These are phyloP conservation scores for Onychorhynchus coronatus DNA, from an alignment of 2,113 vertebrate species.

Conservation along the genomic window DNA sequence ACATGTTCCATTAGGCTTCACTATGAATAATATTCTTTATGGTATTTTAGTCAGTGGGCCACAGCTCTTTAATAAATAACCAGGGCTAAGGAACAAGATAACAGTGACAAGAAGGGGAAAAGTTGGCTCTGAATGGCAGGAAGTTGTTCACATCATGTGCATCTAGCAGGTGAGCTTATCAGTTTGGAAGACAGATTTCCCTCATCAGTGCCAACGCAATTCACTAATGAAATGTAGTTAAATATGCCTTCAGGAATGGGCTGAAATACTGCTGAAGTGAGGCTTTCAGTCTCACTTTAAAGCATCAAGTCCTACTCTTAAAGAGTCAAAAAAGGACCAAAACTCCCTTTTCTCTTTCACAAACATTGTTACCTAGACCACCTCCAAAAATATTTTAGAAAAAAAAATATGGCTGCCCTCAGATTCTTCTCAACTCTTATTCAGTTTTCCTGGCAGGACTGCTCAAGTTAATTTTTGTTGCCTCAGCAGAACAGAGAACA, in stretches of 20 bases:
- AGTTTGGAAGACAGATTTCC: not conserved
- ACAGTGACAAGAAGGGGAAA: not conserved
- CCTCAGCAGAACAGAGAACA: not conserved
- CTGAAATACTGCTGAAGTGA: not conserved
- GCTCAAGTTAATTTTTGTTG: not conserved
- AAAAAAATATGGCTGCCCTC: not conserved
- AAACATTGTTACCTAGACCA: not conserved
- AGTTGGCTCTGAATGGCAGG: not conserved
- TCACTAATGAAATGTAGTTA: not conserved
- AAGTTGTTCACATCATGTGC: not conserved
- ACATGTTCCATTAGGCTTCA: not conserved
- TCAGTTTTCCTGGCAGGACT: not conserved
- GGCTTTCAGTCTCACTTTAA: not conserved
- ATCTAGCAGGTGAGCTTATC: not conserved
- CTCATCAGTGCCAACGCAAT: not conserved
- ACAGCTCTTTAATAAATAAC: not conserved
- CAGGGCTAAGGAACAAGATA: not conserved
- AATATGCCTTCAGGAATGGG: not conserved
- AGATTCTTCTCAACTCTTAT: not conserved
- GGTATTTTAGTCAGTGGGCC: not conserved
- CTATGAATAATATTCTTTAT: not conserved
- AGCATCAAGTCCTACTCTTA: not conserved
- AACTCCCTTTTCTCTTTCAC: not conserved
- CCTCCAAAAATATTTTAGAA: not conserved
- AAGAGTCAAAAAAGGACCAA: not conserved